phyloP scores from a whole-genome alignment of 2,888 invertebrate genomes.

The Tipula lateralis region DNA sequence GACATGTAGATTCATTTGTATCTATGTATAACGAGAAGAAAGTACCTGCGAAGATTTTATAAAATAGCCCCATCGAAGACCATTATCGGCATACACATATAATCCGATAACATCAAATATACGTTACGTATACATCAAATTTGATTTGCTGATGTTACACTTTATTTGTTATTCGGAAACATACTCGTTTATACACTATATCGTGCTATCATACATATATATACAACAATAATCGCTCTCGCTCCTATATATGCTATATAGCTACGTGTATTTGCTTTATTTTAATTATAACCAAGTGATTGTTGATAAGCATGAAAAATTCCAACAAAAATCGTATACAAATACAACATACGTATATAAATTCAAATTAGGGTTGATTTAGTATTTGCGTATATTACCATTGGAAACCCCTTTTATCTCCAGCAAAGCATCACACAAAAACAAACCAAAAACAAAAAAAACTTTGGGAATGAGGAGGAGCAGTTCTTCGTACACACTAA shows the following conservation, averaged over 20 bases:
- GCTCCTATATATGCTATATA: neutral
- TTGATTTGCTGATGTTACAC: neutral
- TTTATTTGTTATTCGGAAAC: neutral
- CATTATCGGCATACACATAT: too few species aligned
- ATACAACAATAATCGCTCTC: neutral
- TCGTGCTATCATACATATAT: neutral
- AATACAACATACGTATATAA: neutral
- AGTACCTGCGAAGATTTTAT: too few species aligned
- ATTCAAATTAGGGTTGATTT: neutral
- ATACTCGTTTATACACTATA: neutral
- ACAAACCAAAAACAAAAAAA: neutral
- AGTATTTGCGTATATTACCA: neutral
- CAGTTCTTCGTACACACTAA: neutral
- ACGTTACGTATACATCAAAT: neutral
- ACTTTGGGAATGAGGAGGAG: neutral
- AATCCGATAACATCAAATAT: neutral
- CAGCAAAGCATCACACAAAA: neutral
- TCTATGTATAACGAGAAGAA: too few species aligned
- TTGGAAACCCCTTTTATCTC: neutral
- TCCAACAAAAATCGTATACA: neutral
- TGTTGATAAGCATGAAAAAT: neutral
- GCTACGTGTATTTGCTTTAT: neutral
- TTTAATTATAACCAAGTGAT: conserved; percentile 2
- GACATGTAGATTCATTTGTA: too few species aligned
- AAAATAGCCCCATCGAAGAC: too few species aligned